Conservation (phyloP, 2,113 vertebrate species). For the Zootoca vivipara region DNA sequence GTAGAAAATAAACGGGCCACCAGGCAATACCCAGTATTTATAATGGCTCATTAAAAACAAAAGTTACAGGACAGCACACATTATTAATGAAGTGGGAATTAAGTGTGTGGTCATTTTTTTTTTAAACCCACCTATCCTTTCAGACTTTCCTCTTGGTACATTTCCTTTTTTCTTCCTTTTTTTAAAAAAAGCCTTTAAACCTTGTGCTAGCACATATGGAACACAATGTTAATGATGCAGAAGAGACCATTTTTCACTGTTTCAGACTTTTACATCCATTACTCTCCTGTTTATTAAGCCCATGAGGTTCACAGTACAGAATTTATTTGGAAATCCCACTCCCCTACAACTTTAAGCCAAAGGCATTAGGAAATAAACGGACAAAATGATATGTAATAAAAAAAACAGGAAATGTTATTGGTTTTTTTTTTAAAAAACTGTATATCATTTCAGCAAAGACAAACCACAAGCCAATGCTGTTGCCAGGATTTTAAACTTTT, state of each 20-base stretch:
- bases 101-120: not conserved
- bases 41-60: not conserved
- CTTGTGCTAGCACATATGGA: not conserved
- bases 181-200: not conserved
- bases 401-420: not conserved
- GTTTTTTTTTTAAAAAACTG: not conserved
- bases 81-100: not conserved
- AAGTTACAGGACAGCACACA: not conserved
- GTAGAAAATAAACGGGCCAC: not conserved
- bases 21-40: not conserved
- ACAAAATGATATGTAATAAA: not conserved
- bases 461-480: not conserved
- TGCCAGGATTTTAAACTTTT: not conserved
- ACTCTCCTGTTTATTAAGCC: constrained; percentile 1
- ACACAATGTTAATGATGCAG: not conserved
- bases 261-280: not conserved
- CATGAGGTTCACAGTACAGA: not conserved
- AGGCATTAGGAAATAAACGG: not conserved
- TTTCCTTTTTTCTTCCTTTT: not conserved
- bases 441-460: not conserved
- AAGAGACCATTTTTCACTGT: not conserved
- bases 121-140: not conserved
- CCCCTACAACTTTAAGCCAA: not conserved
- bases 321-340: not conserved
- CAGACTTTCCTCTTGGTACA: not conserved